Conservation (phyloP, 2,888 invertebrate species). For the Lasioglossum pauxillum region DNA sequence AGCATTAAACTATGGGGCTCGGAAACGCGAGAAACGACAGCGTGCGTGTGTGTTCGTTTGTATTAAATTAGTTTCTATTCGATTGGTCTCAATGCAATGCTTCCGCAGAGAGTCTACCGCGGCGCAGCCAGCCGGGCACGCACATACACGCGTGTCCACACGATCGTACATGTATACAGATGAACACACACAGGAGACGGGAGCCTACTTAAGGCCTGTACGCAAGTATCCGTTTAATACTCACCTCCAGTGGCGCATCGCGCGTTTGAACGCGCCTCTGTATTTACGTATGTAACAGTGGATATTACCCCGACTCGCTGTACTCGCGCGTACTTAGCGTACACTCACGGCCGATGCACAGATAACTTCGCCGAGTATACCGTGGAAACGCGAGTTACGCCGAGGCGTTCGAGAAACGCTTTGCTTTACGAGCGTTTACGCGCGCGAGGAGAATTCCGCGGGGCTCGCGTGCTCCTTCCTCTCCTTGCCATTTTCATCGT, state of each 20-base stretch:
- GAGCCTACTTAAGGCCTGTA: slow-evolving; percentile 71
- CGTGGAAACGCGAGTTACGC: slow-evolving; percentile 67
- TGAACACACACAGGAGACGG: slow-evolving; percentile 45
- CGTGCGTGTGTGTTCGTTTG: slow-evolving; percentile 44
- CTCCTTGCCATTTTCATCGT: slow-evolving; percentile 1
- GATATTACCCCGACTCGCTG: slow-evolving; percentile 56
- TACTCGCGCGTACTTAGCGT: slow-evolving; percentile 71
- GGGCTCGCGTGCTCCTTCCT: slow-evolving; percentile 50
- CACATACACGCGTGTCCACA: background rate
- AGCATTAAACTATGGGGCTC: slow-evolving; percentile 35
- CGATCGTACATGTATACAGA: background rate
- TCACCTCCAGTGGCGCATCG: slow-evolving; percentile 62
- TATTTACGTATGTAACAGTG: slow-evolving; percentile 53
- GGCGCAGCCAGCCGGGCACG: slow-evolving; percentile 43
- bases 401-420: slow-evolving; percentile 74
- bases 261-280: slow-evolving; percentile 36
- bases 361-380: slow-evolving; percentile 73
- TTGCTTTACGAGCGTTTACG: slow-evolving; percentile 76
- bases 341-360: slow-evolving; percentile 77
- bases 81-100: slow-evolving; percentile 72
- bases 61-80: slow-evolving; percentile 71
- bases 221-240: slow-evolving; percentile 74
- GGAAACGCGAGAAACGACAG: slow-evolving; percentile 47
- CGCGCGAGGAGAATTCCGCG: slow-evolving; percentile 48
- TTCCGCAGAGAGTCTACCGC: slow-evolving; percentile 65